Conservation (phyloP, 2,888 invertebrate species). For the Clanis bilineata region DNA sequence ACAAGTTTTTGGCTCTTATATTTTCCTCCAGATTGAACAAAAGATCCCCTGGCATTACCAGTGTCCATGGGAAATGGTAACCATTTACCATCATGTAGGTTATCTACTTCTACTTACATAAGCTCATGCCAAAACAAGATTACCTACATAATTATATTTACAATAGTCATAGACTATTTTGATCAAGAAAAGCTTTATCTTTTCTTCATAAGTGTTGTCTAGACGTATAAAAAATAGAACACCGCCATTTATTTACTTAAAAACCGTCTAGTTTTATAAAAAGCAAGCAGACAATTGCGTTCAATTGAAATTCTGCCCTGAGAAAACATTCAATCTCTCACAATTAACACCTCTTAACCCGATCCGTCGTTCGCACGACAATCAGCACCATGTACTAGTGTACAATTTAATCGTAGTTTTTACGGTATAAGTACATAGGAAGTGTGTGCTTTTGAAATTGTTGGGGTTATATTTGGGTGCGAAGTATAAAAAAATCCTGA, state of each 20-base stretch:
- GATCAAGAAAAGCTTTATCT: too few relatives aligned
- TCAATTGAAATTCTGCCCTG: conserved; percentile 80
- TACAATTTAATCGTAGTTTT: conserved; percentile 55
- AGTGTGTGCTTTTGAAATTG: not conserved
- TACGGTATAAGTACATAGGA: not conserved
- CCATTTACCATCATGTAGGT: too few relatives aligned
- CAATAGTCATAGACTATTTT: too few relatives aligned
- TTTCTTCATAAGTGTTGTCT: not conserved
- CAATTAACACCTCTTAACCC: conserved; percentile 84
- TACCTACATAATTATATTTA: too few relatives aligned
- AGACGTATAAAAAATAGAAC: not conserved
- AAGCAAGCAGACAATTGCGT: conserved; percentile 70
- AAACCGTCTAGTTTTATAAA: conserved; percentile 29
- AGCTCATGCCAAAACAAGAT: too few relatives aligned
- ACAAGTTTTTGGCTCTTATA: too few relatives aligned
- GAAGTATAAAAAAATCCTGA: not conserved
- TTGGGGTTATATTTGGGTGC: not conserved
- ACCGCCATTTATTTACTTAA: conserved; percentile 27
- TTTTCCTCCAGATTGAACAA: too few relatives aligned
- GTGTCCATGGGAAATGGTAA: too few relatives aligned
- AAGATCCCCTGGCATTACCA: too few relatives aligned
- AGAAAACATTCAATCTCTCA: conserved; percentile 82
- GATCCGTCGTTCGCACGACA: conserved; percentile 78
- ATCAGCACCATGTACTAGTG: conserved; percentile 53
- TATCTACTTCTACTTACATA: too few relatives aligned